A percentile compares a stretch with the other conserved stretches of the same genome.
These are phyloP conservation scores for Parazoanthus darwini DNA, from an alignment of 92 coral and sea anemone species.

Conservation along the genomic window DNA sequence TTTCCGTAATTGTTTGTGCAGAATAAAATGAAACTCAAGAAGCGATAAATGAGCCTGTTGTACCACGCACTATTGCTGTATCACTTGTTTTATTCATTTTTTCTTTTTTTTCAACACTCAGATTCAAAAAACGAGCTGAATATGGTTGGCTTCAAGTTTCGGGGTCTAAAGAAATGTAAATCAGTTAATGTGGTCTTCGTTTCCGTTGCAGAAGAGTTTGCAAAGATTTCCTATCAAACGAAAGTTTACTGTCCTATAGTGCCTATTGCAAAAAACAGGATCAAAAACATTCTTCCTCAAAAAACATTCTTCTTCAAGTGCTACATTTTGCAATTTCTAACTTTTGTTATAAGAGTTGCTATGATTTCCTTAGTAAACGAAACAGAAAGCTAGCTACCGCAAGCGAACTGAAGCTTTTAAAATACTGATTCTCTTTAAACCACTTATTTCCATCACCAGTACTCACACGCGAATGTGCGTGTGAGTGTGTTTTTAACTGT, in stretches of 20 bases:
- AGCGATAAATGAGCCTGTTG: neutral
- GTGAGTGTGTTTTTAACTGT: neutral
- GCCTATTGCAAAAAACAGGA: neutral
- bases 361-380: neutral
- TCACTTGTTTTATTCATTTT: too few relatives aligned
- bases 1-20: too few relatives aligned
- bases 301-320: too few relatives aligned
- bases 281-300: too few relatives aligned
- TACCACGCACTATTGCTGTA: neutral
- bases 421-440: neutral
- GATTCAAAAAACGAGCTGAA: neutral
- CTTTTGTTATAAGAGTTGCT: neutral
- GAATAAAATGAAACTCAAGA: too few relatives aligned
- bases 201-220: neutral
- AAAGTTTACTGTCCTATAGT: neutral
- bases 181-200: neutral
- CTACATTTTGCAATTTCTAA: neutral
- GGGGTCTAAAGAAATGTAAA: neutral
- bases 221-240: neutral
- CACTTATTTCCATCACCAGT: neutral
- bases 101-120: neutral
- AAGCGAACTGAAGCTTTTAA: neutral
- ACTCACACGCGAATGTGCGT: neutral
- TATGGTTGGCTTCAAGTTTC: neutral
- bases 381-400: neutral